These are phyloP conservation scores for Todiramphus chloris DNA, from an alignment of 2,113 vertebrate genomes.

Conservation along the genomic window DNA sequence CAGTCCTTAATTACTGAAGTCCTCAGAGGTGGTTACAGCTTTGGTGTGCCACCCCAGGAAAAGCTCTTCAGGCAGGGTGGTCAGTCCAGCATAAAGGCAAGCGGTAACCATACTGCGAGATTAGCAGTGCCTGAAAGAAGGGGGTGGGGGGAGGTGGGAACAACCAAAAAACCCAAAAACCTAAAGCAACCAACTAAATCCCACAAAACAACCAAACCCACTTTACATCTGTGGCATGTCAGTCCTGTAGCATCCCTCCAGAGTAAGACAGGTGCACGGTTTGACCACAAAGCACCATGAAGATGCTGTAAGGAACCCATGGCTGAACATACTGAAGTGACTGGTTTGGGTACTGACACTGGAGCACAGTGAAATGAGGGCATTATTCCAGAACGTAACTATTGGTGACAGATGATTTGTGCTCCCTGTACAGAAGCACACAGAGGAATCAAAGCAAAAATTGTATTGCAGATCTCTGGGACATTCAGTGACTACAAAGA, in stretches of 20 bases:
- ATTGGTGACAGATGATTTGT: not conserved
- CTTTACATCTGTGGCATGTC: not conserved
- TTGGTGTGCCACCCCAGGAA: not conserved
- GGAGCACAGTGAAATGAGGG: not conserved
- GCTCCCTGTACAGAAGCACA: not conserved
- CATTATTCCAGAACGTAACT: not conserved
- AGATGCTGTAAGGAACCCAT: not conserved
- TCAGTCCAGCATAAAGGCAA: not conserved
- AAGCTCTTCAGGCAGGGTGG: not conserved
- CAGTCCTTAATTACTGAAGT: not conserved
- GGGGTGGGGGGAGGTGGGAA: not conserved
- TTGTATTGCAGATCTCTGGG: not conserved
- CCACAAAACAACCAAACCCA: not conserved
- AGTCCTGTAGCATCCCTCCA: not conserved
- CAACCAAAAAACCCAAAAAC: too few relatives aligned
- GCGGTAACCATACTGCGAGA: not conserved
- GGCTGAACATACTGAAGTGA: not conserved
- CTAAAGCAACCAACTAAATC: too few relatives aligned
- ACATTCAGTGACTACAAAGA: not conserved
- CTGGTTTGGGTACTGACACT: not conserved
- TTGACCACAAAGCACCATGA: not conserved
- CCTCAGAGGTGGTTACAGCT: not conserved
- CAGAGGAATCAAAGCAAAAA: not conserved
- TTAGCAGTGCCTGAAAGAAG: not conserved
- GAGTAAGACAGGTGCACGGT: not conserved